phyloP scores from a whole-genome alignment of 2,113 vertebrate species.

The Otus sunia region DNA sequence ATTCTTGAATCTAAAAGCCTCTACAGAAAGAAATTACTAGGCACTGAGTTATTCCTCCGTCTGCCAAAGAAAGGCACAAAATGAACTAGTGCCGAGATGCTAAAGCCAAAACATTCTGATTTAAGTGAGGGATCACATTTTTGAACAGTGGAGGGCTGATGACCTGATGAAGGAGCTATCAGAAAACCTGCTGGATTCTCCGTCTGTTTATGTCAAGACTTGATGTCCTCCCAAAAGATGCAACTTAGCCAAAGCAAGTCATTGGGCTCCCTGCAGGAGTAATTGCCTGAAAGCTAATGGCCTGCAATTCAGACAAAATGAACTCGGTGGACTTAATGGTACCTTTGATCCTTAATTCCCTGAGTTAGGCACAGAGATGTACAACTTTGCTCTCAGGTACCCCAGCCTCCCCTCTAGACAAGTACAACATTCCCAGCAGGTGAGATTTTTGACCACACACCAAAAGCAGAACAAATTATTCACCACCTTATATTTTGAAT shows the following conservation, averaged over 20 bases:
- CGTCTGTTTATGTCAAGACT: not conserved
- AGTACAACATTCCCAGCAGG: not conserved
- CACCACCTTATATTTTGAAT: not conserved
- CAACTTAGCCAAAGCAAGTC: not conserved
- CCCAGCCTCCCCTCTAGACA: not conserved
- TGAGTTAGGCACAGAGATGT: not conserved
- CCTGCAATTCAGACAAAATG: not conserved
- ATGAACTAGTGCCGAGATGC: not conserved
- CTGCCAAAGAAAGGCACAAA: not conserved
- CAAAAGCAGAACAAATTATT: not conserved
- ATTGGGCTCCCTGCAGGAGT: not conserved
- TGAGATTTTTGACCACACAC: not conserved
- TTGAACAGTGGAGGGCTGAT: not conserved
- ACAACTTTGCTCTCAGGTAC: not conserved
- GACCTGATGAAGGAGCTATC: constrained; percentile 4
- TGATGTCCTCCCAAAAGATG: not conserved
- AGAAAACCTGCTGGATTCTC: constrained; percentile 8
- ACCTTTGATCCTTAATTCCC: not conserved
- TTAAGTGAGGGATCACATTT: not conserved
- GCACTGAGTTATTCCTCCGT: not conserved
- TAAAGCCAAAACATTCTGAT: not conserved
- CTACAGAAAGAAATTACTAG: not conserved
- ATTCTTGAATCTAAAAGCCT: not conserved
- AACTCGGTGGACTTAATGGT: not conserved
- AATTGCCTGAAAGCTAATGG: not conserved